These are phyloP conservation scores for Euglossa dilemma DNA, from an alignment of 1,140 invertebrate genomes.

Conservation along the genomic window DNA sequence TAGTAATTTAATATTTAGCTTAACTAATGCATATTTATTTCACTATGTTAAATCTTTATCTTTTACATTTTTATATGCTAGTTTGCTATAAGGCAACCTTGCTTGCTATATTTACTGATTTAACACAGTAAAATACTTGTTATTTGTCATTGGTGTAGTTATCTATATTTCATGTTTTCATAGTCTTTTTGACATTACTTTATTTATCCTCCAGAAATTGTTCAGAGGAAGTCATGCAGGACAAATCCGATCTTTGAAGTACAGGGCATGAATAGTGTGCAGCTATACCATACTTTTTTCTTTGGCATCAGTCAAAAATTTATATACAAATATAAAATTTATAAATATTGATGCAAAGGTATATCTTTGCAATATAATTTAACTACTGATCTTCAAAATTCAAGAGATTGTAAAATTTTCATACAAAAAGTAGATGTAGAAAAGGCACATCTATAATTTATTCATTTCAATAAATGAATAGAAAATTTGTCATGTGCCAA, in stretches of 20 bases:
- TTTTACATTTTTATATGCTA: not conserved
- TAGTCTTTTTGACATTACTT: slow-evolving; percentile 53
- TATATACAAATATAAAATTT: not conserved
- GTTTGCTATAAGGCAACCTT: not conserved
- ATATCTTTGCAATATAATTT: not conserved
- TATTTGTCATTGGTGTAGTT: slow-evolving; percentile 31
- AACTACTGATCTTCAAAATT: not conserved
- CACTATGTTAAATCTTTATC: slow-evolving; percentile 11
- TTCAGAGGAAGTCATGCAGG: slow-evolving; percentile 75
- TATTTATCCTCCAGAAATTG: slow-evolving; percentile 74
- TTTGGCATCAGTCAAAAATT: slow-evolving; percentile 15
- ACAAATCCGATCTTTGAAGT: slow-evolving; percentile 74
- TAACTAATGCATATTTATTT: slow-evolving; percentile 49
- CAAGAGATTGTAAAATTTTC: slow-evolving; percentile 9
- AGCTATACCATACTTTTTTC: slow-evolving; percentile 35
- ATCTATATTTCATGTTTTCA: slow-evolving; percentile 27
- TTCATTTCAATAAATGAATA: not conserved
- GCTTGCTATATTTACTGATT: slow-evolving; percentile 11
- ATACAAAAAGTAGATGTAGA: not conserved
- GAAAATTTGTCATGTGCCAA: slow-evolving; percentile 55
- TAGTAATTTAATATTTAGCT: slow-evolving; percentile 34
- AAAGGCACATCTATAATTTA: not conserved
- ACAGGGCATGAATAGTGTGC: slow-evolving; percentile 32
- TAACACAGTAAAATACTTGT: not conserved
- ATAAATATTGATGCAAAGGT: not conserved